Conservation (phyloP, 2,113 vertebrate genomes). For the Strix uralensis region DNA sequence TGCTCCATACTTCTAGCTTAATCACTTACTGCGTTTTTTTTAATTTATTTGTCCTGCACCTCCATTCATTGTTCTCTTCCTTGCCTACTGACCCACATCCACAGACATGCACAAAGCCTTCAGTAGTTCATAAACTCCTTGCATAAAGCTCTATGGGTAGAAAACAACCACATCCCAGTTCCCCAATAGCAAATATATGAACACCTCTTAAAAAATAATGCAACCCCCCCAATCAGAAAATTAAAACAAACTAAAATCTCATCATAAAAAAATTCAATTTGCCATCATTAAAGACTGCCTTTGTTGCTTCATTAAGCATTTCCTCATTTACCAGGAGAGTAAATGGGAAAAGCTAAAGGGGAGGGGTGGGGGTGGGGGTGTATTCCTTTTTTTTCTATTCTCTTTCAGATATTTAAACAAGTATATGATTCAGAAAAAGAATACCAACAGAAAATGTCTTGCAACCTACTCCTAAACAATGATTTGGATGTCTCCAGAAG, state of each 20-base stretch:
- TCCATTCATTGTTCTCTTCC: not conserved
- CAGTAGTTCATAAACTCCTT: not conserved
- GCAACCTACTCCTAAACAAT: not conserved
- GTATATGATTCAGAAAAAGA: not conserved
- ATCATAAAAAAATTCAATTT: not conserved
- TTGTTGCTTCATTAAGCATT: not conserved
- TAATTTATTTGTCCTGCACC: not conserved
- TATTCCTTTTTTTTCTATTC: not conserved
- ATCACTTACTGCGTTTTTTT: not conserved
- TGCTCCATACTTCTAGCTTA: not conserved
- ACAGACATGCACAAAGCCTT: not conserved
- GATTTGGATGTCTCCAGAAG: not conserved
- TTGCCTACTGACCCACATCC: accelerated
- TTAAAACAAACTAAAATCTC: not conserved
- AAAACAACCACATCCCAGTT: not conserved
- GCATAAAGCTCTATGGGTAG: not conserved
- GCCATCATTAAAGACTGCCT: not conserved
- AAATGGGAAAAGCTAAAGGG: not conserved
- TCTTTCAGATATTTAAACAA: not conserved
- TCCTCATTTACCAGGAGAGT: not conserved
- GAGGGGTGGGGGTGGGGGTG: too few relatives aligned
- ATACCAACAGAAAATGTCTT: not conserved
- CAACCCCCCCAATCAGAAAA: not conserved
- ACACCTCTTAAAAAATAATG: not conserved
- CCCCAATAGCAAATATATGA: not conserved